Conservation (phyloP, 2,113 vertebrate species). For the Pelecanus crispus region DNA sequence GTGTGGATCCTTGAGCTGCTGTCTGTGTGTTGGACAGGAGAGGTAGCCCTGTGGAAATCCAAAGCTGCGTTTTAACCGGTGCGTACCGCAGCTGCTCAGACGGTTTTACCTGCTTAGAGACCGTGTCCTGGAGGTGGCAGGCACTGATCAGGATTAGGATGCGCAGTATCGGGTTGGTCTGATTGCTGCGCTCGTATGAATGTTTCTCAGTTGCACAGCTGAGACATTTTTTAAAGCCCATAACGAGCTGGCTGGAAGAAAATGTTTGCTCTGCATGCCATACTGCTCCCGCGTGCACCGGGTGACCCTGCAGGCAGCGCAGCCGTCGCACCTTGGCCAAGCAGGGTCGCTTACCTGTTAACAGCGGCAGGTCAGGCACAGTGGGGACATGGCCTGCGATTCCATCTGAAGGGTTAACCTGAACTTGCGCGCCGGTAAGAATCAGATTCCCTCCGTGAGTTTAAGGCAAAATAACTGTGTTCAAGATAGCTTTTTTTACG, state of each 20-base stretch:
- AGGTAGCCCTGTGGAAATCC: rapidly evolving
- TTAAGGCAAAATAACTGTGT: neutral
- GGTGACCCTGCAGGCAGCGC: neutral
- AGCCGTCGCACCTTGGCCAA: rapidly evolving
- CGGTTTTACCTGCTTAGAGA: neutral
- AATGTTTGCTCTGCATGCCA: neutral
- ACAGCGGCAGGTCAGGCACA: neutral
- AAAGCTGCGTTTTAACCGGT: rapidly evolving
- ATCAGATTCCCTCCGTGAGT: rapidly evolving
- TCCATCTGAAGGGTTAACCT: neutral
- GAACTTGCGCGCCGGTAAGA: neutral
- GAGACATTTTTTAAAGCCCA: neutral
- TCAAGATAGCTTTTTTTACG: neutral
- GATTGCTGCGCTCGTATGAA: neutral
- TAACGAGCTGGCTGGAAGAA: neutral
- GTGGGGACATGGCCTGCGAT: neutral
- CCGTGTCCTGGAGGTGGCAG: neutral
- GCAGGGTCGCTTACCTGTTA: neutral
- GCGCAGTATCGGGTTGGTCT: rapidly evolving
- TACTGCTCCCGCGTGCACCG: rapidly evolving
- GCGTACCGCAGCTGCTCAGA: neutral
- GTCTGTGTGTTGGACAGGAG: neutral
- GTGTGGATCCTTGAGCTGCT: rapidly evolving
- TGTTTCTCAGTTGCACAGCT: neutral
- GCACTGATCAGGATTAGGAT: rapidly evolving